A percentile compares a stretch with the other conserved stretches of the same genome.
These are phyloP conservation scores for Lethenteron reissneri DNA, from an alignment of 2,113 vertebrate genomes.

Conservation along the genomic window DNA sequence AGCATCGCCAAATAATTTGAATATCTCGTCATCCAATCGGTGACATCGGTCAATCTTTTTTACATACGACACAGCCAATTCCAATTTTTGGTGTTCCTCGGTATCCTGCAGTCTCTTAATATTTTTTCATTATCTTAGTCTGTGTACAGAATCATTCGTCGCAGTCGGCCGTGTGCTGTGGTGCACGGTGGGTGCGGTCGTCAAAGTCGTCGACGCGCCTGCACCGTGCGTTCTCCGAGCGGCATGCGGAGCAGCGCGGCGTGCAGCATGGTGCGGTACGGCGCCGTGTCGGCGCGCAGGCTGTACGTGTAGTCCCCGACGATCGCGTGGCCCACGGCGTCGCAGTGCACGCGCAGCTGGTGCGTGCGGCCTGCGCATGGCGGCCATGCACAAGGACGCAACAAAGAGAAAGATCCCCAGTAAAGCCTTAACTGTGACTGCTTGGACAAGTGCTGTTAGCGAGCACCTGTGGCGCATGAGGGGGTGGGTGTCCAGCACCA, in stretches of 20 bases:
- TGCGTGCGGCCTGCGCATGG: constrained; percentile 36
- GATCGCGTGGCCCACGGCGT: constrained; percentile 42
- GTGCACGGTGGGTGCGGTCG: background rate
- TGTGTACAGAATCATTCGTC: background rate
- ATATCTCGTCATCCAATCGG: too few relatives aligned
- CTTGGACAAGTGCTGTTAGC: too few relatives aligned
- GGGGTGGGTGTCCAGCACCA: too few relatives aligned
- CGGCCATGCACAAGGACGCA: background rate
- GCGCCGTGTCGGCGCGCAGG: constrained; percentile 28
- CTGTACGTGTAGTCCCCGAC: constrained; percentile 96
- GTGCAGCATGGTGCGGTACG: constrained; percentile 90
- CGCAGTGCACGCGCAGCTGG: constrained; percentile 71
- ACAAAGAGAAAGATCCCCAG: background rate
- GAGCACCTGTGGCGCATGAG: too few relatives aligned
- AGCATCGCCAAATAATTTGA: too few relatives aligned
- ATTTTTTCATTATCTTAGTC: background rate
- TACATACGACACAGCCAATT: too few relatives aligned
- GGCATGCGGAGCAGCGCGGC: constrained; percentile 64
- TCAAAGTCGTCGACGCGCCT: constrained; percentile 10
- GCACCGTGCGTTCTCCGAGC: constrained; percentile 32
- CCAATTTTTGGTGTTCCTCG: too few relatives aligned
- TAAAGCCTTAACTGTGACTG: background rate
- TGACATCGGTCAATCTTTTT: too few relatives aligned
- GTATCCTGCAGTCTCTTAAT: background rate
- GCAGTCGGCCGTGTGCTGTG: background rate